Evolutionary conservation across 2,888 invertebrate species (phyloP).

Genomic region (Dryobota labecula): DNA sequence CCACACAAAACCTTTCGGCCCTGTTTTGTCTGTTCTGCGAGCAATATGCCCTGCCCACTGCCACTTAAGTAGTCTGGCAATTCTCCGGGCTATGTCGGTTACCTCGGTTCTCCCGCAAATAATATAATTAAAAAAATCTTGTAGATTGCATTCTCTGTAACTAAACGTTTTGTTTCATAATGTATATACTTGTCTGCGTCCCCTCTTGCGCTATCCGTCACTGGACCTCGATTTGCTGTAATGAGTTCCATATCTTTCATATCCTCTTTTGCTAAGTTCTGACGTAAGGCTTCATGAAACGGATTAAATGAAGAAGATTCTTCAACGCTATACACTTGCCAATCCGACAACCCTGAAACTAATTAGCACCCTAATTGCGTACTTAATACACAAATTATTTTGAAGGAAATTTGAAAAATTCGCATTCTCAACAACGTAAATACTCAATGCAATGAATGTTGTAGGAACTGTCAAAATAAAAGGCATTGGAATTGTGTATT

Average conservation of each 20-base stretch:
- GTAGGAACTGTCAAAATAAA: background rate
- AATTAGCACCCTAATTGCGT: background rate
- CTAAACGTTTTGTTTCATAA: background rate
- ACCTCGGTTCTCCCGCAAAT: no score
- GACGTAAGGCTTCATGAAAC: background rate
- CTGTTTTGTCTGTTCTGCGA: no score
- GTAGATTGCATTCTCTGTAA: background rate
- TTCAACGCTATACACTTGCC: conserved; percentile 4
- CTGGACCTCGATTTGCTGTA: background rate
- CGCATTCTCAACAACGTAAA: background rate
- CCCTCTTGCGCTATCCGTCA: fast-evolving
- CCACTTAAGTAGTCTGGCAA: no score
- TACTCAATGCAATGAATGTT: background rate
- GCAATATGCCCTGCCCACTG: no score
- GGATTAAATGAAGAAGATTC: background rate
- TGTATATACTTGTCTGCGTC: background rate
- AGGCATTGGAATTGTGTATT: no score
- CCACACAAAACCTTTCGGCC: no score
- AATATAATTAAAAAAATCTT: background rate
- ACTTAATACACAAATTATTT: background rate
- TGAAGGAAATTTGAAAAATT: no score
- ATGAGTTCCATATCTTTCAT: background rate
- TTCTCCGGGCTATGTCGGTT: no score
- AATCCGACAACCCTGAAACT: conserved; percentile 15
- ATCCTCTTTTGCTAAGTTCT: background rate